Evolutionary conservation across 2,888 invertebrate genomes (phyloP).

Genomic region (Pyrochroa serraticornis): DNA sequence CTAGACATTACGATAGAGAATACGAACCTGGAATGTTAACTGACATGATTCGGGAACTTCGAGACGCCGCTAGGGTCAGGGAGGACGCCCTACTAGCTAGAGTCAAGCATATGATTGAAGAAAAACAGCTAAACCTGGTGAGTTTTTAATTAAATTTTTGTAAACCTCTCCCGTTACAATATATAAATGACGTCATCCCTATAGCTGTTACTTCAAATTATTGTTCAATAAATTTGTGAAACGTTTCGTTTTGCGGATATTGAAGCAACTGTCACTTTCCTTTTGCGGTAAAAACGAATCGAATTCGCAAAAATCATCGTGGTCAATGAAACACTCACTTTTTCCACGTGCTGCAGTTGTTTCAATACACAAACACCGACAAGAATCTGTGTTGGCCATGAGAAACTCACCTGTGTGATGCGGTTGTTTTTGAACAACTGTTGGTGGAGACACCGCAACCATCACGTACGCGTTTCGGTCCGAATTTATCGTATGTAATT

Average conservation of each 20-base stretch:
- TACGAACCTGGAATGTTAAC: conserved; percentile 77
- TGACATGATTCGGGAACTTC: conserved; percentile 74
- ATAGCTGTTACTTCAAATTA: no score
- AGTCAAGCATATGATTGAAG: conserved; percentile 66
- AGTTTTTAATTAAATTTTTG: conserved; percentile 32
- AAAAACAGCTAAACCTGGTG: conserved; percentile 60
- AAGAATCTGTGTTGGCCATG: no score
- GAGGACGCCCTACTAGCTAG: conserved; percentile 73
- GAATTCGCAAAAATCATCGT: no score
- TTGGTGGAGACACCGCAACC: conserved; percentile 2
- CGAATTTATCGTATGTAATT: conserved; percentile 3
- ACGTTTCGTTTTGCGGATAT: no score
- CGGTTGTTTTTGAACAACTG: conserved; percentile 5
- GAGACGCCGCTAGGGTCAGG: conserved; percentile 73
- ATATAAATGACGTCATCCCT: no score
- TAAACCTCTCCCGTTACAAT: neutral
- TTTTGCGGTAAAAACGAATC: no score
- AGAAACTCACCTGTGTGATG: neutral
- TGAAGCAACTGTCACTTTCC: no score
- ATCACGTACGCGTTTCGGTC: conserved; percentile 9
- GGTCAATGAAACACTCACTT: no score
- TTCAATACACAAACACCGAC: no score
- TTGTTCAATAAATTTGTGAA: neutral
- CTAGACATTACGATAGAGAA: conserved; percentile 53
- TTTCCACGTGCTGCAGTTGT: no score